Evolutionary conservation across 2,888 invertebrate genomes (phyloP), one percentile per base, ranked within the genome.

Genomic region (Acleris sparsana): DNA sequence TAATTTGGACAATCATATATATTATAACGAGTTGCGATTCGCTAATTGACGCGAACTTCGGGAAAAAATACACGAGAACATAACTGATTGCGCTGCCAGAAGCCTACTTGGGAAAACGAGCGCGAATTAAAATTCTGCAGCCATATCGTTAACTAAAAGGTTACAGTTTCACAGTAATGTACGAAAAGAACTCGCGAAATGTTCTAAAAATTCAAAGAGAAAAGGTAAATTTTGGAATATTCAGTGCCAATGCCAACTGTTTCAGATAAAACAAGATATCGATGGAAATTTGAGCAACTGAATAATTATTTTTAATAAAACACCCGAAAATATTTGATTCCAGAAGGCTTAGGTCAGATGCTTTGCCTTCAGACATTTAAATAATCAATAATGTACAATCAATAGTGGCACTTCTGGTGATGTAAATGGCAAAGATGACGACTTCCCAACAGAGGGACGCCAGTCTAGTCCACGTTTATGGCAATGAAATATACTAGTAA

Each of bases 21-120:
- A 29, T 11, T 13, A 33, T 13, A 3, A 9, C n/a, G 22, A n/a
- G 33, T 33, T 53, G 39, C 18, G 16, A 44, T 9, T n/a, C 56
- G 56, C 56, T 56, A 44, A 56, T 56, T 56, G 44, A n/a, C n/a
- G 29, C 7, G 22, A 33, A 53, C 29, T 53, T 53, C 18, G 18
- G 5, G 17, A 53, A 39, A 53, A 59, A 51, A 51, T 51, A 51
- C 16, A 22, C n/a, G 18, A 29, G 7, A 25, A 20, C 20, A 9
- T 53, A 39, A 53, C 5, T 17, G 11, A 53, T 25, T 29, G 11
- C 29, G 29, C 9, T 33, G 33, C 11, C 33, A 11, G 11, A 13
- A 33, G 33, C 33, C 33, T 33, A 33, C 11, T 33, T 11, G 3
- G 33, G 33, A 18, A 46, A 33, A 29, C 44, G 25, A 39, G 53